phyloP scores from a whole-genome alignment of 2,113 vertebrate genomes.

The Oryzias celebensis region DNA sequence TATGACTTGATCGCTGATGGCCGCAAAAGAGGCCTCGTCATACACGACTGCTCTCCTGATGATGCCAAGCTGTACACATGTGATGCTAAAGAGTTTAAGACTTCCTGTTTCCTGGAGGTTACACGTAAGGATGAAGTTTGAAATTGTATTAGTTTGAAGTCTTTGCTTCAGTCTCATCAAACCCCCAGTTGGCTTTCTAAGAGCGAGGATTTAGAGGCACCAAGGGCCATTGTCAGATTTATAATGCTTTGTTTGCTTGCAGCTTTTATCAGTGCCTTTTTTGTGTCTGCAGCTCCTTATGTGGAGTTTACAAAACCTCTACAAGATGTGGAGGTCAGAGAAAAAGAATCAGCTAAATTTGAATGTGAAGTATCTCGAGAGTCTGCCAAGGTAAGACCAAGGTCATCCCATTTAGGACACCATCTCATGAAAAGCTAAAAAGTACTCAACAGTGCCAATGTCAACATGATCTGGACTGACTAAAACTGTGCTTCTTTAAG shows the following conservation, averaged over 20 bases:
- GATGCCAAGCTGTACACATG: constrained; percentile 93
- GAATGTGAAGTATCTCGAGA: constrained; percentile 96
- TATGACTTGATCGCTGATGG: constrained; percentile 87
- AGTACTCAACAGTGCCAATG: too few species aligned
- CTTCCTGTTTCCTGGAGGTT: constrained; percentile 95
- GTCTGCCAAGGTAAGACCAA: constrained; percentile 83
- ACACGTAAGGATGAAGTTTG: constrained; percentile 76
- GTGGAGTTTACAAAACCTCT: constrained; percentile 92
- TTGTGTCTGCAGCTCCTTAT: constrained; percentile 81
- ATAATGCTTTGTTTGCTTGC: background rate
- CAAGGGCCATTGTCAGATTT: background rate
- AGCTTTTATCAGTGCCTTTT: background rate
- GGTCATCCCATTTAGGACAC: background rate
- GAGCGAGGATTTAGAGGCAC: background rate
- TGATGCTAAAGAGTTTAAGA: constrained; percentile 93
- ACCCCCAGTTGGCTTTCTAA: too few species aligned
- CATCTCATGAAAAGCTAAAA: background rate
- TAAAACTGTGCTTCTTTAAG: background rate
- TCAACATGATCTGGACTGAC: background rate
- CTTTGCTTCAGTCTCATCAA: too few species aligned
- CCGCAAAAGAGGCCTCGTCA: constrained; percentile 87
- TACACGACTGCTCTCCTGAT: constrained; percentile 85
- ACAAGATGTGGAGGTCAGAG: constrained; percentile 91
- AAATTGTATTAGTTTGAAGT: background rate
- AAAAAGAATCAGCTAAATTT: constrained; percentile 93